Evolutionary conservation across 2,113 vertebrate genomes (phyloP).

Genomic region (Alethe castanea): DNA sequence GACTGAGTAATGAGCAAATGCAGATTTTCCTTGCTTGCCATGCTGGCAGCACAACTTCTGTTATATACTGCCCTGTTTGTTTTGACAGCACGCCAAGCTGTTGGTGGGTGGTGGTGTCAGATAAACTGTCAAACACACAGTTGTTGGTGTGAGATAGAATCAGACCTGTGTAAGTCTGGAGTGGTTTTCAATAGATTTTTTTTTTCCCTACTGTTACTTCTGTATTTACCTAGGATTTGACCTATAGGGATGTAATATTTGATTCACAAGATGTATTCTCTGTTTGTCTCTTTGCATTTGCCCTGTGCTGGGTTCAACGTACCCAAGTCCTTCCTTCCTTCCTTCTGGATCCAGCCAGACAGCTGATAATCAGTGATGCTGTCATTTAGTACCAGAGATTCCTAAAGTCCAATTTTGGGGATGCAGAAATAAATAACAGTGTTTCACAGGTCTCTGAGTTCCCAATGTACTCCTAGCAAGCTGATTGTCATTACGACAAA

Average conservation of each 20-base stretch:
- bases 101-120: slow-evolving; percentile 7
- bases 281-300: not conserved
- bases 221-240: not conserved
- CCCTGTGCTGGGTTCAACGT: not conserved
- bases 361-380: not conserved
- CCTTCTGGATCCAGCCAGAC: not conserved
- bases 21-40: not conserved
- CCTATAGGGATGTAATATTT: not conserved
- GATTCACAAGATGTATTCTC: not conserved
- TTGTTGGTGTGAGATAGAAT: not conserved
- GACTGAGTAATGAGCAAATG: not conserved
- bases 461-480: not conserved
- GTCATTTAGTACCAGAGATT: not conserved
- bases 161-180: not conserved
- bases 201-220: not conserved
- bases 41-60: not conserved
- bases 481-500: not conserved
- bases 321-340: fast-evolving
- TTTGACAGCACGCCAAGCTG: slow-evolving; percentile 7
- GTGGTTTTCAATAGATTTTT: not conserved
- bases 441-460: not conserved
- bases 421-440: not conserved
- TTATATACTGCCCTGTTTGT: not conserved
- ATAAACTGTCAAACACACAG: slow-evolving; percentile 22
- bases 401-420: not conserved